These are phyloP conservation scores for Neosilurus hyrtlii DNA, from an alignment of 2,797 vertebrate genomes.

Conservation along the genomic window DNA sequence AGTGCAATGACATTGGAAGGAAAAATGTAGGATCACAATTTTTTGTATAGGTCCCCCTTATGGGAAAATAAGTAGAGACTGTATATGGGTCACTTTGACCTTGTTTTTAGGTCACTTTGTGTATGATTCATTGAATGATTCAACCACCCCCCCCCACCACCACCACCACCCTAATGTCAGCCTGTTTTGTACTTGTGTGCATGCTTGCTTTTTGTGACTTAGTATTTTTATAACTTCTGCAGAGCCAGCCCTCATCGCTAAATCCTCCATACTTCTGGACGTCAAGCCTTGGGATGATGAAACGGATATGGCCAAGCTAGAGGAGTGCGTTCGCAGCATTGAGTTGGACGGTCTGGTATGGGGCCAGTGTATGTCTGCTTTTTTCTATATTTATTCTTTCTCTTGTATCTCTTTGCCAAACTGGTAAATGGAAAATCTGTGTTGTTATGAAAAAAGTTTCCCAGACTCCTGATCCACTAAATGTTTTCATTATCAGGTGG, in stretches of 20 bases:
- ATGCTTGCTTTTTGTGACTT: background rate
- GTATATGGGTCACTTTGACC: too few species aligned
- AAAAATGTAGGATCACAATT: too few species aligned
- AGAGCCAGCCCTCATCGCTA: slow-evolving; percentile 90
- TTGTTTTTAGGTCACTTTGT: too few species aligned
- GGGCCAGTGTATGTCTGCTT: slow-evolving; percentile 87
- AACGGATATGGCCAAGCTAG: slow-evolving; percentile 92
- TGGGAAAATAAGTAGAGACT: too few species aligned
- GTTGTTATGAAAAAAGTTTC: background rate
- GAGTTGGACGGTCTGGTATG: slow-evolving; percentile 90
- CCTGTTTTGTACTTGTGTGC: background rate
- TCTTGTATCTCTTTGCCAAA: too few species aligned
- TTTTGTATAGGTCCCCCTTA: too few species aligned
- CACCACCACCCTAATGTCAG: slow-evolving; percentile 64
- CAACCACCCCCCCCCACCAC: too few species aligned
- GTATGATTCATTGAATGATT: slow-evolving; percentile 51
- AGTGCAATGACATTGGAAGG: too few species aligned
- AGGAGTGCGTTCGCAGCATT: slow-evolving; percentile 89
- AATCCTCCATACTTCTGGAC: slow-evolving; percentile 89
- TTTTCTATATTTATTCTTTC: background rate
- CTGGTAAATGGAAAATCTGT: background rate
- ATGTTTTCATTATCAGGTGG: too few species aligned
- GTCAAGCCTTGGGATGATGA: slow-evolving; percentile 95
- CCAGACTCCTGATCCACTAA: too few species aligned
- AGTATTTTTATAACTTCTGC: slow-evolving; percentile 1